Evolutionary conservation across 2,113 vertebrate genomes (phyloP), one percentile per base, ranked within the genome.

Genomic region (Notarius quadriscutis): DNA sequence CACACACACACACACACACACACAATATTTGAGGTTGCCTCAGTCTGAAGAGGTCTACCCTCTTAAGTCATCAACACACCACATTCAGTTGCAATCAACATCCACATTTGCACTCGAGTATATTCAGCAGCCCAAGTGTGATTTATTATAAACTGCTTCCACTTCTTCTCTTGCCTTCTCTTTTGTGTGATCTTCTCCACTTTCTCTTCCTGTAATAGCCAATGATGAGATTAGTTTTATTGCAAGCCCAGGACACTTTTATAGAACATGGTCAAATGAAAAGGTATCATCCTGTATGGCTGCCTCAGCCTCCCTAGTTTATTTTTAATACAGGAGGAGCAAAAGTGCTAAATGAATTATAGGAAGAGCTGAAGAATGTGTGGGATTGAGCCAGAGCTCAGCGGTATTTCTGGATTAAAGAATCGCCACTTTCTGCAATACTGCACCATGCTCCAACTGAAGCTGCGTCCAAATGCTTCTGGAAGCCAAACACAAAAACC

Each of bases 271-370:
- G 50, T 50, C 27, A 55, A 75, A 55, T 57, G 48, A 71, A 79
- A 63, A 81, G 50, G 65, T 75, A 80, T 83, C 65, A 71, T 57
- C 67, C n/a, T 84, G 27, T 25, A 84, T 63, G 63, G 34, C 15
- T 72, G 14, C 60, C 41, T 83, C 71, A 58, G 34, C 58, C 80
- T 71, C 57, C 50, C 74, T 77, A 84, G 84, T 80, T 90, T 88
- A 84, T 86, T 86, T 87, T 90, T 77, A 80, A 53, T 85, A 34
- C 84, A 87, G 81, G 71, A 77, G 65, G 80, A 87, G 83, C 83
- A 84, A 74, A 89, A 87, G 80, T 84, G 58, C 34, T n/a, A 81
- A 77, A 88, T 86, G 89, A 90, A 90, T 87, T 88, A 89, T 87
- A 67, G 85, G 34, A 65, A 65, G 18, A 79, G 51, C 53, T 79